Conservation (phyloP, 2,888 invertebrate genomes). For the Drosophila mimetica region DNA sequence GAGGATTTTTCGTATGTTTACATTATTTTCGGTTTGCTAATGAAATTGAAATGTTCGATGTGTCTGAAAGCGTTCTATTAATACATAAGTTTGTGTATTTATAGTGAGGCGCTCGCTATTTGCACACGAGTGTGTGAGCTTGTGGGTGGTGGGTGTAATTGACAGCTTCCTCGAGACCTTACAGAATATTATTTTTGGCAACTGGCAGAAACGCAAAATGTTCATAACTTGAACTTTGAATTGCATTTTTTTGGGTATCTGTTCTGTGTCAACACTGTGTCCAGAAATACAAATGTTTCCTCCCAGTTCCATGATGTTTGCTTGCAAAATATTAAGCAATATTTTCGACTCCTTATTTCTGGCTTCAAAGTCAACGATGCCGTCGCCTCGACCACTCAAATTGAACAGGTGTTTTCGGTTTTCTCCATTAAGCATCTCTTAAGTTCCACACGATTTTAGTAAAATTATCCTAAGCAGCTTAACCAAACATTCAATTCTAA, state of each 20-base stretch:
- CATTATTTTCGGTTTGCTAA: constrained; percentile 27
- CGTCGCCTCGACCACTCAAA: neutral
- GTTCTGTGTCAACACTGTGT: constrained; percentile 46
- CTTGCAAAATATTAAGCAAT: constrained; percentile 38
- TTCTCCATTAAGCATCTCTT: neutral
- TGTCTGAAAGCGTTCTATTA: constrained; percentile 30
- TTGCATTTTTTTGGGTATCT: constrained; percentile 29
- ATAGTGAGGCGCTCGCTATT: constrained; percentile 22
- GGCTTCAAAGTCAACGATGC: constrained; percentile 7
- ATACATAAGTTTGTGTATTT: constrained; percentile 32
- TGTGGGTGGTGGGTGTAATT: constrained; percentile 18
- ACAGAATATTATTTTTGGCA: constrained; percentile 40
- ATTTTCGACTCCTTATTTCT: constrained; percentile 10
- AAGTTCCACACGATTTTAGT: neutral
- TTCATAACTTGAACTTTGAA: constrained; percentile 27
- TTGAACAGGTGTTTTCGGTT: constrained; percentile 27
- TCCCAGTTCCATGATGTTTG: constrained; percentile 19
- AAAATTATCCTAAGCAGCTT: neutral
- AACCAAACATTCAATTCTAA: neutral
- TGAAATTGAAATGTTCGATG: constrained; percentile 43
- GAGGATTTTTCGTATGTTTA: constrained; percentile 18
- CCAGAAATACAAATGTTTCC: constrained; percentile 22
- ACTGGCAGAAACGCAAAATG: constrained; percentile 29
- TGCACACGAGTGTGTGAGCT: constrained; percentile 6
- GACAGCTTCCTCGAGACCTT: constrained; percentile 39